A percentile compares a stretch with the other conserved stretches of the same genome.
Conservation (phyloP, 2,113 vertebrate species). For the Centropus bengalensis region DNA sequence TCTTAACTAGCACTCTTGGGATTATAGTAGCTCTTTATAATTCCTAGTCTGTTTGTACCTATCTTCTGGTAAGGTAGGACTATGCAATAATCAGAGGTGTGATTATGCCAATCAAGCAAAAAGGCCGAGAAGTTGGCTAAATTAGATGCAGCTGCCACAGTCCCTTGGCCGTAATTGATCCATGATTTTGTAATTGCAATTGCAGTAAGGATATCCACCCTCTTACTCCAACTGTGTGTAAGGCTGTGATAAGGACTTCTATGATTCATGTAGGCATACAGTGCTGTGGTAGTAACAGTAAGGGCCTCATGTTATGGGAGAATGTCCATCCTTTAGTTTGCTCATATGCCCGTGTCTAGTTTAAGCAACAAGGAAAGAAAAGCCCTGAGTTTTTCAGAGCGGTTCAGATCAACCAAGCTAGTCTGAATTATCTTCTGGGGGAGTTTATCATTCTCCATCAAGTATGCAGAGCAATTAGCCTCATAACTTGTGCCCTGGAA, state of each 20-base stretch:
- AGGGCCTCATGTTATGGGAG: neutral
- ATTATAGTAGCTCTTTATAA: neutral
- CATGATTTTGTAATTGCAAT: neutral
- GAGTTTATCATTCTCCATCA: neutral
- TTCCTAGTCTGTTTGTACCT: neutral
- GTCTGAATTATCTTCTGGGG: neutral
- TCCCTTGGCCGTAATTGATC: neutral
- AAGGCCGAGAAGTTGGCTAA: neutral
- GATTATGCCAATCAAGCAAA: neutral
- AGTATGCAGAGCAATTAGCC: neutral
- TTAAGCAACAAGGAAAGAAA: neutral
- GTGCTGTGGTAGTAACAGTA: neutral
- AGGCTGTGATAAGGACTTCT: neutral
- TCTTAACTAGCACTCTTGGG: neutral
- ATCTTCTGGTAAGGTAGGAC: neutral
- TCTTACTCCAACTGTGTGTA: neutral
- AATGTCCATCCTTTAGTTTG: neutral
- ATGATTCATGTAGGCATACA: neutral
- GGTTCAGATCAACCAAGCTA: neutral
- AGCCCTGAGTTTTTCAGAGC: neutral
- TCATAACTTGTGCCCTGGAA: neutral
- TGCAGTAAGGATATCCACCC: neutral
- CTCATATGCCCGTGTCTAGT: neutral
- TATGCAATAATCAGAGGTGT: neutral
- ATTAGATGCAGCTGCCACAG: neutral